Conservation (phyloP, 2,888 invertebrate species). For the Philonicus albiceps region DNA sequence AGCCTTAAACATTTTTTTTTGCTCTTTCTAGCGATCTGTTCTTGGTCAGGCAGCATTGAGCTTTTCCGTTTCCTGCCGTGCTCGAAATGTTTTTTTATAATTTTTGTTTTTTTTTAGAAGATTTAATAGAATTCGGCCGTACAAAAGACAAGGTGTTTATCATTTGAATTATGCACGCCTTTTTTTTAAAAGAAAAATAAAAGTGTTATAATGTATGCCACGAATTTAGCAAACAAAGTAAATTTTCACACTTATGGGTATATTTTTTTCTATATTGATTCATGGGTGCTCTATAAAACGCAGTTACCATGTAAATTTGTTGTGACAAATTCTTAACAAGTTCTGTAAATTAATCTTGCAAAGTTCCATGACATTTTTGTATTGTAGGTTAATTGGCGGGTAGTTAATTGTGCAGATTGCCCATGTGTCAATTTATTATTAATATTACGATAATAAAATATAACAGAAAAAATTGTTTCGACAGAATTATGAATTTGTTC, state of each 20-base stretch:
- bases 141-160: neutral
- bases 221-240: neutral
- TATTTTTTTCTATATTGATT: neutral
- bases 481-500: neutral
- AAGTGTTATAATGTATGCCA: neutral
- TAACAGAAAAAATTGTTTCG: neutral
- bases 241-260: neutral
- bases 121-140: neutral
- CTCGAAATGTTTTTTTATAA: neutral
- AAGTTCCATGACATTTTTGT: neutral
- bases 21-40: neutral
- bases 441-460: neutral
- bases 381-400: neutral
- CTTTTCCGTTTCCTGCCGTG: neutral
- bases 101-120: neutral
- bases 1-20: neutral
- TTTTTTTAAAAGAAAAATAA: neutral
- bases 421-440: neutral
- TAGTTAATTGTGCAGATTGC: neutral
- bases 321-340: neutral
- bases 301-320: neutral
- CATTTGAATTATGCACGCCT: neutral
- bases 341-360: neutral
- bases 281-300: neutral
- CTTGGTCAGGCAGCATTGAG: neutral